phyloP scores from a whole-genome alignment of 2,888 invertebrate species.

The Microctonus brassicae region DNA sequence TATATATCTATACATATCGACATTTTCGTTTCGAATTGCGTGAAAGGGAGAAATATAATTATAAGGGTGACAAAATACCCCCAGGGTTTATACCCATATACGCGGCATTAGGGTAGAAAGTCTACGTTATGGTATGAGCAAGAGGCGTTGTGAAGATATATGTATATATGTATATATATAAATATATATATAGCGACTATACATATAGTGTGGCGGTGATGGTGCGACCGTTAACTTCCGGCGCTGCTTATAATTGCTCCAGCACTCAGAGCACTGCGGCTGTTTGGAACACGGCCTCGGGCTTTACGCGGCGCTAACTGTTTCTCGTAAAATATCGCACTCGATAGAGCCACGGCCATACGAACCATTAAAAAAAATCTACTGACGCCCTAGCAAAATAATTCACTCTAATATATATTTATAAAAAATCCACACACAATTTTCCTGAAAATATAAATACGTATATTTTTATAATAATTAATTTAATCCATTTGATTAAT shows the following conservation, averaged over 20 bases:
- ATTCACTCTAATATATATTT: slow-evolving; percentile 5
- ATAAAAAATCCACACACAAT: neutral
- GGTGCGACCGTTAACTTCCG: slow-evolving; percentile 59
- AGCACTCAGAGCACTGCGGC: slow-evolving; percentile 52
- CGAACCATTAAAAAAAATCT: slow-evolving; percentile 14
- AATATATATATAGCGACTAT: slow-evolving; percentile 20
- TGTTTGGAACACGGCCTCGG: slow-evolving; percentile 52
- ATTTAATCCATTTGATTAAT: too few relatives aligned
- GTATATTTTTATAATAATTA: neutral
- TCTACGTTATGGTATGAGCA: slow-evolving; percentile 4
- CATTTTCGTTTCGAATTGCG: slow-evolving; percentile 48
- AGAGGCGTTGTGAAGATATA: slow-evolving; percentile 22
- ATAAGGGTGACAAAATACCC: slow-evolving; percentile 64
- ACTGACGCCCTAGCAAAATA: neutral
- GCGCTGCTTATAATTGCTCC: slow-evolving; percentile 61
- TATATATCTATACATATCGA: slow-evolving; percentile 39
- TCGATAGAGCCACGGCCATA: neutral
- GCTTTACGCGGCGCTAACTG: slow-evolving; percentile 54
- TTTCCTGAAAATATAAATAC: neutral
- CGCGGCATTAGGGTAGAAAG: slow-evolving; percentile 36
- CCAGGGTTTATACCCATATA: slow-evolving; percentile 44
- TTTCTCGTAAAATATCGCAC: slow-evolving; percentile 39
- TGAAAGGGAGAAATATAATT: slow-evolving; percentile 62
- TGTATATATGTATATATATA: neutral
- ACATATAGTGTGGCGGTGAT: slow-evolving; percentile 35